These are phyloP conservation scores for Galaxea fascicularis DNA, from an alignment of 92 coral and sea anemone genomes.

Conservation along the genomic window DNA sequence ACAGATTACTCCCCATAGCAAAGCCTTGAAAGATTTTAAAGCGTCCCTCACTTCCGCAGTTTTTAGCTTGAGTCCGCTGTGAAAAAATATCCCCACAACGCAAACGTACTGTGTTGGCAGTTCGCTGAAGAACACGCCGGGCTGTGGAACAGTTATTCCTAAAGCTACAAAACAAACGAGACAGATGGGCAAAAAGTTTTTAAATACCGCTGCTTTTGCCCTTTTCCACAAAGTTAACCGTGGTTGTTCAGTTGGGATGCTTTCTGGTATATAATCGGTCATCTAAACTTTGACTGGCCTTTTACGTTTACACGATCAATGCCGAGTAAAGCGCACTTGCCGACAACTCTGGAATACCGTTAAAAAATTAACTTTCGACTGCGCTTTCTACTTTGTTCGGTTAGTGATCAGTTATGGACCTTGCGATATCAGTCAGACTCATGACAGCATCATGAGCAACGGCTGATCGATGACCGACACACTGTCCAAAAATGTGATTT, in stretches of 20 bases:
- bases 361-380: too few species aligned
- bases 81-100: conserved; percentile 81
- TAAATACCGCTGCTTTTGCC: conserved; percentile 33
- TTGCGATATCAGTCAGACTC: too few species aligned
- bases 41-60: conserved; percentile 92
- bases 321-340: too few species aligned
- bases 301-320: too few species aligned
- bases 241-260: neutral
- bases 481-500: too few species aligned
- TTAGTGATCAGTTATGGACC: too few species aligned
- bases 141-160: conserved; percentile 77
- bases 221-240: conserved; percentile 13
- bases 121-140: conserved; percentile 81
- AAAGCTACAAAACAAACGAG: conserved; percentile 65
- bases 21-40: conserved; percentile 79
- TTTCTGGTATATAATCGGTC: too few species aligned
- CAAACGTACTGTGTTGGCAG: conserved; percentile 85
- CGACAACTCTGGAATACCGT: too few species aligned
- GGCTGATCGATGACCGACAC: too few species aligned
- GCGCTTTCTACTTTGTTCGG: too few species aligned
- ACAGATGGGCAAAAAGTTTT: conserved; percentile 80
- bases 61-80: conserved; percentile 90
- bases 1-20: conserved; percentile 81
- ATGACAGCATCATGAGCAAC: too few species aligned
- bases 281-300: too few species aligned